phyloP scores from a whole-genome alignment of 2,797 vertebrate species.

The Cuculus canorus region DNA sequence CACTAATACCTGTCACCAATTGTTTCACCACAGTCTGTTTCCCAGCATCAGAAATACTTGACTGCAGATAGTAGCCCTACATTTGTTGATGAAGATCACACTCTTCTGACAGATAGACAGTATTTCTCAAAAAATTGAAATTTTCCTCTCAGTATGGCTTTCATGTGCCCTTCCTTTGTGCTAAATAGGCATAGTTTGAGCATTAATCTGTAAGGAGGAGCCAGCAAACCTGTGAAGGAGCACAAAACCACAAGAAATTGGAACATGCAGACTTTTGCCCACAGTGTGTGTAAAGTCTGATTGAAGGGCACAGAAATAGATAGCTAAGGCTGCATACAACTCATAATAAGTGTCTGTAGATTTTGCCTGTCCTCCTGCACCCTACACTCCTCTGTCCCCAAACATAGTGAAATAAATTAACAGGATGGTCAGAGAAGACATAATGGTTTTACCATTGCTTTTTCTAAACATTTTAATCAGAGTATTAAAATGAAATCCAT shows the following conservation, averaged over 20 bases:
- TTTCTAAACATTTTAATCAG: neutral
- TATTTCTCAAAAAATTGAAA: neutral
- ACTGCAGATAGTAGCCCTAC: neutral
- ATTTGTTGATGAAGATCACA: neutral
- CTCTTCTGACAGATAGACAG: neutral
- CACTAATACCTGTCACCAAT: neutral
- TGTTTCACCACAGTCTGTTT: neutral
- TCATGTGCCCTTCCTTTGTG: neutral
- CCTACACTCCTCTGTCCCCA: neutral
- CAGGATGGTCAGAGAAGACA: neutral
- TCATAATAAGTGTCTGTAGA: neutral
- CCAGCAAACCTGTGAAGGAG: neutral
- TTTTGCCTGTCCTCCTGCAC: neutral
- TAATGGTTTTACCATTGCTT: neutral
- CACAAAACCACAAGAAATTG: neutral
- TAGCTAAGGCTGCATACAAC: neutral
- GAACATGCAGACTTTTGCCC: neutral
- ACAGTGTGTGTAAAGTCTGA: neutral
- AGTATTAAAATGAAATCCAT: neutral
- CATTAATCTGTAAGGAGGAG: neutral
- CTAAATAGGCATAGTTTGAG: neutral
- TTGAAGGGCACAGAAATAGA: neutral
- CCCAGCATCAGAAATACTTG: neutral
- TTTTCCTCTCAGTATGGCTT: neutral
- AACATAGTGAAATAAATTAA: neutral